Evolutionary conservation across 1,140 invertebrate genomes (phyloP), one percentile per base, ranked within the genome.

Genomic region (Steinernema feltiae): DNA sequence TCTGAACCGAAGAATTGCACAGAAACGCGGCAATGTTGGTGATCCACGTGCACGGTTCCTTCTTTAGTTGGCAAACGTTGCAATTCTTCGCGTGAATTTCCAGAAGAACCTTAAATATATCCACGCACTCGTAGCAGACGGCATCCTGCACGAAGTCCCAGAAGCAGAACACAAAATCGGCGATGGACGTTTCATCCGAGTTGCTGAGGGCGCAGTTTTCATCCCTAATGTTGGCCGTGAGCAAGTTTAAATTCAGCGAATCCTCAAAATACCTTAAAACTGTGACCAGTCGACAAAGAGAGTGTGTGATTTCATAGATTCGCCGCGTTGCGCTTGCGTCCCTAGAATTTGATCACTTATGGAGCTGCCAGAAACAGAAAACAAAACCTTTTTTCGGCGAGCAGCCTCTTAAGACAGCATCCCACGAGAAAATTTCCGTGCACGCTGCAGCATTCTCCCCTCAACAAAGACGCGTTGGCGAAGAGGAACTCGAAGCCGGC

Each of bases 111-210:
- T 35, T n/a, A 32, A 77, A 77, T 1, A 48, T 41, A 29, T 74
- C 72, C 30, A 74, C 35, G 12, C 63, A 30, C n/a, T 77, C 72
- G 48, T 77, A 63, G 53, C 76, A 77, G 15, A 77, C 71, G 18
- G 53, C 30, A 53, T 74, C 76, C 18, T 69, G 31, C 21, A 70
- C 27, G n/a, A 31, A 70, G 27, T 77, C 72, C 76, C 76, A 77
- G 1, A 30, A 41, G 17, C 53, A 35, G n/a, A 69, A 24, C 21
- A 77, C 71, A 35, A 71, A 72, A 0, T 75, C 7, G 18, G 72
- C 32, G 35, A 77, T 74, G 1, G 18, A 1, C 48, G 1, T 1
- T 17, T 63, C 15, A 3, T n/a, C 24, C 53, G 7, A 3, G 24
- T n/a, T 7, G 3, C 53, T 63, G 7, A 63, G 53, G 3, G 53